A percentile compares a stretch with the other conserved stretches of the same genome.
phyloP scores from a whole-genome alignment of 2,113 vertebrate genomes.

The Gopherus flavomarginatus region DNA sequence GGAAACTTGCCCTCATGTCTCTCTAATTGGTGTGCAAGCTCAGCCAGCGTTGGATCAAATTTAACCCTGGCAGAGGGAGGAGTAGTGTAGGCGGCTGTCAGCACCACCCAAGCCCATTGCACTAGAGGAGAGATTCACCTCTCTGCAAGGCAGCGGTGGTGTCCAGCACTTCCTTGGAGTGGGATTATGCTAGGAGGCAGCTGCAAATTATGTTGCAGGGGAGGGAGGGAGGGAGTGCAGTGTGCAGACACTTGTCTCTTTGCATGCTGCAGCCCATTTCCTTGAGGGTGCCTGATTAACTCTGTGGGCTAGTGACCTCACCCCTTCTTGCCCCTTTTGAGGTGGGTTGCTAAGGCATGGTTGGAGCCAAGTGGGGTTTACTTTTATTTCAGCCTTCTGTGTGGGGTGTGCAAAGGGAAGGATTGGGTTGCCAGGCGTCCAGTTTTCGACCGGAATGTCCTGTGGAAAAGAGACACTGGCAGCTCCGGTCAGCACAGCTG shows the following conservation, averaged over 20 bases:
- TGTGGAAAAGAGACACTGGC: too few species aligned
- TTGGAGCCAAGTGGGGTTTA: neutral
- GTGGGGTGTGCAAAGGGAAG: rapidly evolving
- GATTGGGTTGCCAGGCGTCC: too few species aligned
- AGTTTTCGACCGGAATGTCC: too few species aligned
- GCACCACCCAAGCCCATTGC: neutral
- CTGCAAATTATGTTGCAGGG: too few species aligned
- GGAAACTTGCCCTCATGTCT: too few species aligned
- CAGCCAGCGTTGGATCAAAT: neutral
- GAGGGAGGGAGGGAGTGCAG: too few species aligned
- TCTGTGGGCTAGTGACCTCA: neutral
- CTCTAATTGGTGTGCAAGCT: neutral
- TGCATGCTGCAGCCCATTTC: neutral
- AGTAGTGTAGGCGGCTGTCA: neutral
- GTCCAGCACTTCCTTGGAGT: neutral
- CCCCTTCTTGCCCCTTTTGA: neutral
- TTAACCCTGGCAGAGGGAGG: neutral
- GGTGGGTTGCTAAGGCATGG: neutral
- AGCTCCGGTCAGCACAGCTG: too few species aligned
- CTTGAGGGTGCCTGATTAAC: neutral
- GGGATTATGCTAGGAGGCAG: neutral
- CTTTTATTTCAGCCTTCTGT: rapidly evolving
- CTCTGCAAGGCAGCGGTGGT: neutral
- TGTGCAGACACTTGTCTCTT: too few species aligned
- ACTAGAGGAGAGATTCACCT: neutral